Conservation (phyloP, 2,113 vertebrate species). For the Echinops telfairi region DNA sequence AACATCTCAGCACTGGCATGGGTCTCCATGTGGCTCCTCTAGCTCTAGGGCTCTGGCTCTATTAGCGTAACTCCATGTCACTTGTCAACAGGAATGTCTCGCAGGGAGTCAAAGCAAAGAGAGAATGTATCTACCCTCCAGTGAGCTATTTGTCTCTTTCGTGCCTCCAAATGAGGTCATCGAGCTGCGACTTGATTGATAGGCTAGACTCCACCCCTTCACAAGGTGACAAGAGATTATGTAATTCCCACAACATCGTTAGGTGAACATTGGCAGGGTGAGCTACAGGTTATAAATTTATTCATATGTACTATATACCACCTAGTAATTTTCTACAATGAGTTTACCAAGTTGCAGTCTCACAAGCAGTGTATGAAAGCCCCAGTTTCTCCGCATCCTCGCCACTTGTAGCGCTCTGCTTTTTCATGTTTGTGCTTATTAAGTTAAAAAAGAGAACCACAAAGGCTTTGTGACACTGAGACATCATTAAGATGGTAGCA, state of each 20-base stretch:
- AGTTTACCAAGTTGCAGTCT: background rate
- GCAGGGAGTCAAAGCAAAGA: too few relatives aligned
- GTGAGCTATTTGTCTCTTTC: too few relatives aligned
- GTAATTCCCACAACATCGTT: background rate
- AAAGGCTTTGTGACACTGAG: constrained; percentile 27
- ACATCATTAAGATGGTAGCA: constrained; percentile 56
- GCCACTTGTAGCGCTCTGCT: background rate
- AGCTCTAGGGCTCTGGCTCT: too few relatives aligned
- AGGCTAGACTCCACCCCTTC: too few relatives aligned
- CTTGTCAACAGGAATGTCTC: too few relatives aligned
- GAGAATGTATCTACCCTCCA: too few relatives aligned
- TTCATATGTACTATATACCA: background rate
- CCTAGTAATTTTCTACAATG: background rate
- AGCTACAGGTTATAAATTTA: background rate
- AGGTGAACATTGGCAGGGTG: background rate
- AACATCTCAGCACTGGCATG: too few relatives aligned
- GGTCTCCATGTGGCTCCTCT: too few relatives aligned
- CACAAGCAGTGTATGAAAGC: background rate
- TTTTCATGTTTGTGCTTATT: constrained; percentile 49
- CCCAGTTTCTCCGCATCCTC: constrained; percentile 16
- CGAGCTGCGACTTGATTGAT: too few relatives aligned
- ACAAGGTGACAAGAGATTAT: too few relatives aligned
- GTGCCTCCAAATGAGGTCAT: too few relatives aligned
- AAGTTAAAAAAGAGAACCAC: background rate
- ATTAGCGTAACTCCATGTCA: too few relatives aligned